Conservation (phyloP, 2,113 vertebrate genomes). For the Mirza zaza region DNA sequence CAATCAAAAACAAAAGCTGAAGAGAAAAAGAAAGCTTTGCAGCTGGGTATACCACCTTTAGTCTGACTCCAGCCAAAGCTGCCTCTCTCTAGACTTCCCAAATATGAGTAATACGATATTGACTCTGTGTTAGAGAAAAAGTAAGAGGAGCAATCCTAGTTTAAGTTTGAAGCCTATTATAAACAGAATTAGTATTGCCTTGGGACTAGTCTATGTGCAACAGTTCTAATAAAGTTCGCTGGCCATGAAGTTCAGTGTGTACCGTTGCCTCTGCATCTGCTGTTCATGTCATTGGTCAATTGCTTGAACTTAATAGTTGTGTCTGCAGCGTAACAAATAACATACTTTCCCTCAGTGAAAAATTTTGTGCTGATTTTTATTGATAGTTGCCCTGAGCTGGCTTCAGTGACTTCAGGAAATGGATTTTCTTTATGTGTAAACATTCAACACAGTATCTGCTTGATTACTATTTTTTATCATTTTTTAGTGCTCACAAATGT, state of each 20-base stretch:
- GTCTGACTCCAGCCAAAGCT: not conserved
- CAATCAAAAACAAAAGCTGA: not conserved
- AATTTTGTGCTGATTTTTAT: constrained; percentile 28
- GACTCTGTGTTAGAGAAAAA: constrained; percentile 16
- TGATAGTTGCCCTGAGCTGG: not conserved
- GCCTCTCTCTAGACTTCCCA: not conserved
- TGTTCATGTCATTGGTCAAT: not conserved
- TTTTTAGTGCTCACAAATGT: not conserved
- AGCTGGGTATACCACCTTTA: constrained; percentile 4
- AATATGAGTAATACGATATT: constrained; percentile 43
- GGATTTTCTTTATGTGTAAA: not conserved
- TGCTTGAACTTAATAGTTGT: not conserved
- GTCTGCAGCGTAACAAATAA: not conserved
- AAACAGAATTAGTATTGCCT: constrained; percentile 47
- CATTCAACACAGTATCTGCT: not conserved
- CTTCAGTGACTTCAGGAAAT: constrained; percentile 6
- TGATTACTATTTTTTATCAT: not conserved
- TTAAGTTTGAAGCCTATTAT: not conserved
- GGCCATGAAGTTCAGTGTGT: not conserved
- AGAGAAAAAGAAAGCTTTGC: not conserved
- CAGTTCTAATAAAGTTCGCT: not conserved
- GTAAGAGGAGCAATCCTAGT: not conserved
- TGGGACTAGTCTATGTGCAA: not conserved
- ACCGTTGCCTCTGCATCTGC: not conserved
- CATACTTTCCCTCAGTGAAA: not conserved